Percentiles rank a stretch among this genome's conserved stretches.
These are phyloP conservation scores for Spialia ferax DNA, from an alignment of 2,888 invertebrate genomes.

Conservation along the genomic window DNA sequence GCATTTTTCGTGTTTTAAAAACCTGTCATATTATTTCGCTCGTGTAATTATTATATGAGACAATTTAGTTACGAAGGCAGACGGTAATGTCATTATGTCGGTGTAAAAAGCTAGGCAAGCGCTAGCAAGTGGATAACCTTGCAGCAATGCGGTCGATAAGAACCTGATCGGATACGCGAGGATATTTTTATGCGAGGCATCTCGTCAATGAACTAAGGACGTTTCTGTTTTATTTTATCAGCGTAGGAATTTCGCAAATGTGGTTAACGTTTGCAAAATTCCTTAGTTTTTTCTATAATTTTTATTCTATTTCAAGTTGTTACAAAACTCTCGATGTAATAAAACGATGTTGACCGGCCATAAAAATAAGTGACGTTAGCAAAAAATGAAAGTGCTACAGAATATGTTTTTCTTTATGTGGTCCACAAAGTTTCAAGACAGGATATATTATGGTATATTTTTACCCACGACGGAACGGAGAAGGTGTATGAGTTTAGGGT, in stretches of 20 bases:
- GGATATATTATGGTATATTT: too few species aligned
- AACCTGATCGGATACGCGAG: constrained; percentile 49
- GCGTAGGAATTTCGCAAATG: too few species aligned
- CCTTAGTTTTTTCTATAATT: constrained; percentile 6
- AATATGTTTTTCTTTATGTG: background rate
- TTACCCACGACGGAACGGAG: too few species aligned
- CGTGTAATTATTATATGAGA: constrained; percentile 5
- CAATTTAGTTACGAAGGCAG: constrained; percentile 48
- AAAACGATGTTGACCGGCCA: background rate
- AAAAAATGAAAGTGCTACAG: background rate
- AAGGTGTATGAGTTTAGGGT: too few species aligned
- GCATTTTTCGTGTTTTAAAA: too few species aligned
- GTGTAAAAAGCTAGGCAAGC: constrained; percentile 52
- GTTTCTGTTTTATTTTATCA: constrained; percentile 28
- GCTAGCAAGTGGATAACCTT: constrained; percentile 60
- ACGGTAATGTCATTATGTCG: constrained; percentile 44
- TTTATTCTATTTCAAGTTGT: background rate
- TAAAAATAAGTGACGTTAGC: background rate
- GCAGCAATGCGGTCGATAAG: constrained; percentile 54
- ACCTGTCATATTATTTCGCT: too few species aligned
- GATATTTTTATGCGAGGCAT: constrained; percentile 40
- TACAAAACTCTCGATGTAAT: background rate
- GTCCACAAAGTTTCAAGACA: background rate
- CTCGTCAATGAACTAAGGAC: constrained; percentile 36
- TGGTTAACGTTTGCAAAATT: background rate